Evolutionary conservation across 2,888 invertebrate species (phyloP).

Genomic region (Lomographa bimaculata): DNA sequence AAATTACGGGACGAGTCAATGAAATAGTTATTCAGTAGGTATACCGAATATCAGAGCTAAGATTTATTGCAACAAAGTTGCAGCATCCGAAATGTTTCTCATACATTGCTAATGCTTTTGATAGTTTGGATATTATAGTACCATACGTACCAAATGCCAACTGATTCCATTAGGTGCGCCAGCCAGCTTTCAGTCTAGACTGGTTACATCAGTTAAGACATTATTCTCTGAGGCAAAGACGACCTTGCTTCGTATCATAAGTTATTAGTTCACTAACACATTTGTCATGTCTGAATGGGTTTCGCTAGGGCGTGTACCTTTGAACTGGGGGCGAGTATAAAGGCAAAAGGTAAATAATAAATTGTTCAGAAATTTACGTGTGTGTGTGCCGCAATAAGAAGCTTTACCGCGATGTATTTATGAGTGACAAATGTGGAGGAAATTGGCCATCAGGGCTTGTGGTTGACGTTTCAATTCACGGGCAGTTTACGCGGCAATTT

Average conservation of each 20-base stretch:
- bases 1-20: too few relatives aligned
- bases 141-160: too few relatives aligned
- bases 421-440: conserved; percentile 22
- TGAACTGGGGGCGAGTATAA: conserved; percentile 7
- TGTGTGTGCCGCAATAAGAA: conserved; percentile 4
- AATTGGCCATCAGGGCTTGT: conserved; percentile 35
- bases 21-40: too few relatives aligned
- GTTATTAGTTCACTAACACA: conserved; percentile 24
- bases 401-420: conserved; percentile 3
- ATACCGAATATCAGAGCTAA: too few relatives aligned
- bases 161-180: conserved; percentile 26
- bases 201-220: conserved; percentile 20
- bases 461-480: conserved; percentile 49
- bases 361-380: background rate
- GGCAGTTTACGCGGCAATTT: conserved; percentile 36
- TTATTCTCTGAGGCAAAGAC: conserved; percentile 18
- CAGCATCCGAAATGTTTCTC: too few relatives aligned
- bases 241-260: conserved; percentile 24
- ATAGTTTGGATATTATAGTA: conserved; percentile 40
- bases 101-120: conserved; percentile 38
- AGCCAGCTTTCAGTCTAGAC: conserved; percentile 28
- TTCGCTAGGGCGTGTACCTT: conserved; percentile 7
- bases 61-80: too few relatives aligned
- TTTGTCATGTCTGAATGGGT: conserved; percentile 14
- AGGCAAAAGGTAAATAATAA: conserved; percentile 1